Percentiles rank a stretch among this genome's conserved stretches.
These are phyloP conservation scores for Pica pica DNA, from an alignment of 2,113 vertebrate species.

Conservation along the genomic window DNA sequence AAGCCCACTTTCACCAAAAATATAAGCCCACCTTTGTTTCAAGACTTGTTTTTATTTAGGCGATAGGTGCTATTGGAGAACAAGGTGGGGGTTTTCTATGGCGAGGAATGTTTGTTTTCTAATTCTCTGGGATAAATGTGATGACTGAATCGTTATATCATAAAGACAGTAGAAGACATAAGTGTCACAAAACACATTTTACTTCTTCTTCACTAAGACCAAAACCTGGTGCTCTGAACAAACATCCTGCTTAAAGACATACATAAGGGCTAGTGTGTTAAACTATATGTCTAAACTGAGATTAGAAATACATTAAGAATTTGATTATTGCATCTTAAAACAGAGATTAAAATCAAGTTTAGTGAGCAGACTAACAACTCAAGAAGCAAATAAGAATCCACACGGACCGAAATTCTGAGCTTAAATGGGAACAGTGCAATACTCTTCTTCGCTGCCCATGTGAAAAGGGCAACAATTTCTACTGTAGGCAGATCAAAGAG, in stretches of 20 bases:
- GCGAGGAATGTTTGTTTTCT: neutral
- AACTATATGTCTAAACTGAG: neutral
- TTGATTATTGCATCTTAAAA: neutral
- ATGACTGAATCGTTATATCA: neutral
- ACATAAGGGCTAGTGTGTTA: neutral
- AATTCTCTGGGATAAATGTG: neutral
- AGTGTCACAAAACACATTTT: rapidly evolving
- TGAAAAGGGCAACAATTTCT: neutral
- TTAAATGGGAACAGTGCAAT: neutral
- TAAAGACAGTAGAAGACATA: neutral
- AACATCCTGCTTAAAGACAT: neutral
- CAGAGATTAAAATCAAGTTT: neutral
- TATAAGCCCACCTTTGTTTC: neutral
- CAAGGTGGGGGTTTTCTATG: neutral
- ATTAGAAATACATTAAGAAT: neutral
- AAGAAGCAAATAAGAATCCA: neutral
- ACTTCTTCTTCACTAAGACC: neutral
- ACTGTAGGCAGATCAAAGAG: neutral
- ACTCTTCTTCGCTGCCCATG: neutral
- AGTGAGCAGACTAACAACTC: neutral
- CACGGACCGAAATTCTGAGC: neutral
- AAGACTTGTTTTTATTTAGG: neutral
- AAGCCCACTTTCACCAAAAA: neutral
- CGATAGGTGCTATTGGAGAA: neutral
- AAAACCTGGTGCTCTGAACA: neutral